A percentile compares a stretch with the other conserved stretches of the same genome.
phyloP scores from a whole-genome alignment of 2,888 invertebrate genomes.

The Byasa hedistus region DNA sequence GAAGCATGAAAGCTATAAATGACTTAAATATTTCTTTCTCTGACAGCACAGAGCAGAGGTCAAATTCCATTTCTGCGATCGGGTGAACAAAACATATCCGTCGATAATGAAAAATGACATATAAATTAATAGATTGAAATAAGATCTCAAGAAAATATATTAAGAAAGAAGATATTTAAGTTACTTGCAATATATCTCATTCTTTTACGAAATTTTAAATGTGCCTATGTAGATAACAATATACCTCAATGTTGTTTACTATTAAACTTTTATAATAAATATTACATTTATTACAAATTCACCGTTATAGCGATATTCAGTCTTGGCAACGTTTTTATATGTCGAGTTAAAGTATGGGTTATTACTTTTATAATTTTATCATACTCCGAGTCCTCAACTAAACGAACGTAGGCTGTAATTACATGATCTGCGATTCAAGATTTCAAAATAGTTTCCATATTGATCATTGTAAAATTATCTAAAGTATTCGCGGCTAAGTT shows the following conservation, averaged over 20 bases:
- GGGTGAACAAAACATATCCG: neutral
- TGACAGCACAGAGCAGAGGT: neutral
- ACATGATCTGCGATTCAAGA: slow-evolving; percentile 4
- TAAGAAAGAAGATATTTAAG: neutral
- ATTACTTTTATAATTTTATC: slow-evolving; percentile 3
- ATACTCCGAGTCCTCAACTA: neutral
- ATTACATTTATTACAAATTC: neutral
- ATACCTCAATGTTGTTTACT: neutral
- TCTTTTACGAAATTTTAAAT: neutral
- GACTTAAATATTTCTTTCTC: neutral
- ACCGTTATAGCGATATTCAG: neutral
- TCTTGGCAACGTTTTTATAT: neutral
- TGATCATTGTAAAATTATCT: slow-evolving; percentile 17
- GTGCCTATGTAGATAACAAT: neutral
- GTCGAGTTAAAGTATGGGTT: neutral
- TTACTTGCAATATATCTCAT: neutral
- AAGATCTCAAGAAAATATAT: neutral
- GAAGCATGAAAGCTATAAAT: neutral
- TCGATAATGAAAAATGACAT: neutral
- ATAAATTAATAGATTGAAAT: slow-evolving; percentile 1
- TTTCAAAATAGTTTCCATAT: slow-evolving; percentile 19
- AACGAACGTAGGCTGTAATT: slow-evolving; percentile 8
- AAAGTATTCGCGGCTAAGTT: slow-evolving; percentile 15
- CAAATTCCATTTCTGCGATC: neutral
- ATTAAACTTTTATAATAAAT: neutral